Evolutionary conservation across 2,888 invertebrate genomes (phyloP), one percentile per base, ranked within the genome.

Genomic region (Epsilonema sp.): DNA sequence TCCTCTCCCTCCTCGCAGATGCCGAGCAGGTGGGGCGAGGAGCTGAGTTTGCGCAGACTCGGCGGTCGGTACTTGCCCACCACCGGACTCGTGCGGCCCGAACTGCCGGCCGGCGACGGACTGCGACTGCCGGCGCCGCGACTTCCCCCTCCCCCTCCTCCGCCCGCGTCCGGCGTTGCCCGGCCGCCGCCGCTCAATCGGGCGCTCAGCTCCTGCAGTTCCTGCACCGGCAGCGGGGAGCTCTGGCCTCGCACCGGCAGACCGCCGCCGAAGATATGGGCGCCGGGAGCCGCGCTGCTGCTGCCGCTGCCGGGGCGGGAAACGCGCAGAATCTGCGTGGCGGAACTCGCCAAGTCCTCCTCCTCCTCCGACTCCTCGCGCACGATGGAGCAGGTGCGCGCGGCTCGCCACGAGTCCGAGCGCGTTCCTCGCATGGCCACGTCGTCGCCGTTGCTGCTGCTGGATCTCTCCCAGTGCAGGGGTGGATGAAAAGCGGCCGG

Each of bases 351-450:
- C 39, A 62, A 47, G 46, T 69, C 84, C 60, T 87, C 86, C 46
- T 69, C 84, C 60, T 87, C 86, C 62, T 82, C 80, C 60, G 85
- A 86, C 57, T 87, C 87, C 65, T 89, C 89, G 57, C 83, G 80
- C 22, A 87, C 86, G 58, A 87, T 84, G 61, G 84, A 84, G 70
- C 85, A 87, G 63, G 86, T 86, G n/a, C n/a, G 44, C 85, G 75
- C 23, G 77, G 76, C 44, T 31, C 31, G 31, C 31, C 31, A 31
- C 8, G 31, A 31, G 16, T 31, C 16, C 8, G 8, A 11, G 31
- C 31, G 31, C 8, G 8, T 31, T 8, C 8, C 31, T 31, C 8
- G 8, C 8, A 8, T 31, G 31, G 31, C 8, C n/a, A n/a, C n/a
- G n/a, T n/a, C n/a, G n/a, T n/a, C n/a, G n/a, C n/a, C n/a, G n/a